A percentile compares a stretch with the other conserved stretches of the same genome.
phyloP scores from a whole-genome alignment of 2,888 invertebrate species.

The Nemurella pictetii region DNA sequence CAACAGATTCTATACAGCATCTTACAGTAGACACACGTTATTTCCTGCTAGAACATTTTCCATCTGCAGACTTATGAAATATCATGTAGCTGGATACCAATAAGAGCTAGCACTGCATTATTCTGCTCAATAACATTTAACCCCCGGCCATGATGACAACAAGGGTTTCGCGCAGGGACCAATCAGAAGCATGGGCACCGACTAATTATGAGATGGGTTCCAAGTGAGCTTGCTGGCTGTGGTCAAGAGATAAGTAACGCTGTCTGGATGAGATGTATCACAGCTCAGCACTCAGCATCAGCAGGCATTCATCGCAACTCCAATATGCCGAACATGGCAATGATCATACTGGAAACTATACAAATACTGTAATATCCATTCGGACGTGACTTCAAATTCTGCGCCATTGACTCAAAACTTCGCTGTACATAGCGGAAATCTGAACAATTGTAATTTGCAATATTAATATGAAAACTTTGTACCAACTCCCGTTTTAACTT shows the following conservation, averaged over 20 bases:
- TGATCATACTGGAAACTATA: neutral
- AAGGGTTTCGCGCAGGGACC: neutral
- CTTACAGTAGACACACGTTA: neutral
- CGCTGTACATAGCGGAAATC: neutral
- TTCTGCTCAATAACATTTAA: neutral
- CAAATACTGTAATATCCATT: neutral
- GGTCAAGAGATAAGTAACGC: neutral
- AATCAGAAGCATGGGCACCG: neutral
- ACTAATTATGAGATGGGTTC: neutral
- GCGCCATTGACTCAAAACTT: neutral
- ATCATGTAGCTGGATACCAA: neutral
- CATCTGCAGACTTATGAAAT: neutral
- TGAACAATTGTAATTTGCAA: neutral
- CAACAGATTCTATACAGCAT: neutral
- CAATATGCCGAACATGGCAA: neutral
- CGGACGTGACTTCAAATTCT: neutral
- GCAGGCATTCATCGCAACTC: neutral
- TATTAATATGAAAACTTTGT: neutral
- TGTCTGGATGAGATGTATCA: neutral
- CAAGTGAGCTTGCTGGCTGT: neutral
- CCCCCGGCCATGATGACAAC: neutral
- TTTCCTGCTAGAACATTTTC: too few relatives aligned
- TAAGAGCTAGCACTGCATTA: neutral
- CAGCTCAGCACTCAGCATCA: too few relatives aligned
- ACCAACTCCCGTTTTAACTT: neutral